Evolutionary conservation across 2,888 invertebrate species (phyloP), one percentile per base, ranked within the genome.

Genomic region (Drosophila atroscutellata): DNA sequence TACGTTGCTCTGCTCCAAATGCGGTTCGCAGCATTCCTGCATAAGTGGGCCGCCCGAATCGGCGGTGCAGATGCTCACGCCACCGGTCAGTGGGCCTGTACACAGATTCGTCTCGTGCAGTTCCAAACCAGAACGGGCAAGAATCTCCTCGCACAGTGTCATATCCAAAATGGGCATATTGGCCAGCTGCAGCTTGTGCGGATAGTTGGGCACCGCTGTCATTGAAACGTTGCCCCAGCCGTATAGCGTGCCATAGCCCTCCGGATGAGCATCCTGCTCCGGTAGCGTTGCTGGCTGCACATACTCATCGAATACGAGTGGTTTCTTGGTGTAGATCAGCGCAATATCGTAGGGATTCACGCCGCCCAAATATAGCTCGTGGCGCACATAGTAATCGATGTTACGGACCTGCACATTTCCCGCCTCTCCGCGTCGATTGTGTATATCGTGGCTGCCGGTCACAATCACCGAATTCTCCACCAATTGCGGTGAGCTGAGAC

Each of bases 161-260:
- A 89, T 81, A 60, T 92, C 86, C 57, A 92, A 50, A 32, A 93
- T 91, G 51, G 92, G 92, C 85, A 92, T 89, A 34, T 89, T 86
- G 4, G 90, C 91, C 66, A 88, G 80, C 67, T 92, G 91, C 68
- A 92, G 74, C 56, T 84, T 87, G 36, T 90, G 90, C 4, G 93
- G 93, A 78, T 85, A 92, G 56, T 90, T 72, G 34, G 92, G 92
- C 13, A 85, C 86, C 1, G 89, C 77, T 36, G 92, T 92, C 86
- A 92, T 91, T 2, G 92, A 92, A 34, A 91, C 92, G 67, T 92
- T 92, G 18, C 92, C 92, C 92, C 92, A 92, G 6, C 92, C 92
- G 55, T 92, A 92, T 3, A 92, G 86, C 0, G 90, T 91, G 32
- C 92, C 93, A 61, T 81, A 86, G 24, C 92, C 93, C 13, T 88